These are phyloP conservation scores for Melipona quadrifasciata DNA, from an alignment of 1,140 invertebrate genomes.

Conservation along the genomic window DNA sequence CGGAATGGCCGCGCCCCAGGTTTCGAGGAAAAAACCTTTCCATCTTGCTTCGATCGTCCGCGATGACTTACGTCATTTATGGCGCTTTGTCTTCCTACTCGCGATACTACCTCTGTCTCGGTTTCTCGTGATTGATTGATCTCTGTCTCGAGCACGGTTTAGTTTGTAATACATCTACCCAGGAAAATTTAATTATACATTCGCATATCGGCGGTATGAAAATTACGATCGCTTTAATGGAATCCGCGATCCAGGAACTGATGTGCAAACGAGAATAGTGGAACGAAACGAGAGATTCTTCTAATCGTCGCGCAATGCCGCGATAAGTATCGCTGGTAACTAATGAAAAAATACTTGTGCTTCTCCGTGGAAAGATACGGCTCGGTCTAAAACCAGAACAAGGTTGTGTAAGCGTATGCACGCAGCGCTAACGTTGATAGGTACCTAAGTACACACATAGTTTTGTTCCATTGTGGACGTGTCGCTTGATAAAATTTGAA, in stretches of 20 bases:
- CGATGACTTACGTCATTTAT: slow-evolving; percentile 33
- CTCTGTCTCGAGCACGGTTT: slow-evolving; percentile 19
- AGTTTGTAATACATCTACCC: slow-evolving; percentile 26
- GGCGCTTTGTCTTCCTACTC: slow-evolving; percentile 37
- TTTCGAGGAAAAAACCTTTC: slow-evolving; percentile 47
- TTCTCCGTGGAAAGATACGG: slow-evolving; percentile 63
- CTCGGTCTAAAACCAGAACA: slow-evolving; percentile 57
- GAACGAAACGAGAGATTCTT: neutral
- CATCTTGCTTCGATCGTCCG: slow-evolving; percentile 27
- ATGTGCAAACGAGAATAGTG: neutral
- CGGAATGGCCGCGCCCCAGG: slow-evolving; percentile 21
- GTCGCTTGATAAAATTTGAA: slow-evolving; percentile 42
- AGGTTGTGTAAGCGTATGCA: slow-evolving; percentile 57
- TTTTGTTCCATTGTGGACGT: neutral
- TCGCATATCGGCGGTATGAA: slow-evolving; percentile 12
- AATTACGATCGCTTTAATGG: slow-evolving; percentile 28
- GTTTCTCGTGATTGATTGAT: slow-evolving; percentile 40
- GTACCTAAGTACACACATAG: slow-evolving; percentile 17
- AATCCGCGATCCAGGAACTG: slow-evolving; percentile 38
- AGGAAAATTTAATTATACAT: slow-evolving; percentile 35
- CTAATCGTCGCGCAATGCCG: neutral
- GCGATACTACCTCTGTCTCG: slow-evolving; percentile 20
- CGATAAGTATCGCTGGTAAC: slow-evolving; percentile 23
- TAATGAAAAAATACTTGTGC: slow-evolving; percentile 52
- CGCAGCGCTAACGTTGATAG: slow-evolving; percentile 52